Conservation (phyloP, 2,888 invertebrate species). For the Spodoptera picta region DNA sequence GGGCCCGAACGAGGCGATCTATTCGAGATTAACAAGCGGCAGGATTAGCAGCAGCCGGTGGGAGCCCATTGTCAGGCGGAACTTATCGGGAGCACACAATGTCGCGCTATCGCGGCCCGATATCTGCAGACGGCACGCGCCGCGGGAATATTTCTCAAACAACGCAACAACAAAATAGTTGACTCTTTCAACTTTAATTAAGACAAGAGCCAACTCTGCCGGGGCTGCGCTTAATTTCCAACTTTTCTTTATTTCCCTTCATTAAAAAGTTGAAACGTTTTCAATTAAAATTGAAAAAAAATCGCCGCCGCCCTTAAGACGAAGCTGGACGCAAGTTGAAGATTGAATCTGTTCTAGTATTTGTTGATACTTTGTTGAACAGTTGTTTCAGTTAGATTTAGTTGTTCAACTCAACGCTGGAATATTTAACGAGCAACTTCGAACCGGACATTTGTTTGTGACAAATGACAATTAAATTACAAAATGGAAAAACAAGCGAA, state of each 20-base stretch:
- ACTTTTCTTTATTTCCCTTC: conserved; percentile 72
- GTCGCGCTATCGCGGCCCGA: conserved; percentile 45
- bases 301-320: conserved; percentile 36
- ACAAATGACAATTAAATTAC: conserved; percentile 32
- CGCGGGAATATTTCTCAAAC: conserved; percentile 58
- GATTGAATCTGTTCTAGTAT: conserved; percentile 48
- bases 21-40: conserved; percentile 46
- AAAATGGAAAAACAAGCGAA: conserved; percentile 15
- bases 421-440: conserved; percentile 39
- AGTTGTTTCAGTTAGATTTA: conserved; percentile 48
- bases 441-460: conserved; percentile 26
- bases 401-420: conserved; percentile 32
- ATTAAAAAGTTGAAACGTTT: conserved; percentile 78
- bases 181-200: conserved; percentile 69
- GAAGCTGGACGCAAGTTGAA: conserved; percentile 40
- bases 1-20: conserved; percentile 17
- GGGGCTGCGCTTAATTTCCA: conserved; percentile 58
- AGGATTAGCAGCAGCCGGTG: conserved; percentile 24
- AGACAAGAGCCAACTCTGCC: conserved; percentile 59
- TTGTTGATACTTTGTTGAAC: conserved; percentile 44
- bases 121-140: conserved; percentile 40
- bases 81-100: conserved; percentile 32
- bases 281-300: conserved; percentile 74
- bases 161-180: conserved; percentile 67
- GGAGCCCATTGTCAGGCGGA: conserved; percentile 21